Evolutionary conservation across 1,140 invertebrate species (phyloP).

Genomic region (Calycopis cecrops): DNA sequence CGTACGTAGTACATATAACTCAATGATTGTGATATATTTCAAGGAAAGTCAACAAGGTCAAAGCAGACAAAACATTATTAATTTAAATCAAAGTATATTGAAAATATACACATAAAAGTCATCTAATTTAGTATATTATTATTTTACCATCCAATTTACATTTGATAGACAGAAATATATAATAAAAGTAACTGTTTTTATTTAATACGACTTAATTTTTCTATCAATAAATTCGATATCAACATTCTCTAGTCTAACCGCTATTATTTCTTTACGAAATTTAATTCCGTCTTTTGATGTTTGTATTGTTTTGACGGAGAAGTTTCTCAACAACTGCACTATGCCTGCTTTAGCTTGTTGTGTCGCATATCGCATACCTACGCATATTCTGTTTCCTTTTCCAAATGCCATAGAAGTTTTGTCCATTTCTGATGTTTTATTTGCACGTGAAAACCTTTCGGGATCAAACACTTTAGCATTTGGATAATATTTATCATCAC

Average conservation of each 20-base stretch:
- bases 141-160: too few relatives aligned
- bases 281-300: slow-evolving; percentile 18
- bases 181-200: too few relatives aligned
- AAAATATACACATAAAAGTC: too few relatives aligned
- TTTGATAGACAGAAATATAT: too few relatives aligned
- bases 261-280: slow-evolving; percentile 28
- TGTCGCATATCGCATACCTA: slow-evolving; percentile 75
- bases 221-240: slow-evolving; percentile 26
- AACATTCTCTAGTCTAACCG: slow-evolving; percentile 30
- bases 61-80: too few relatives aligned
- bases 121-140: too few relatives aligned
- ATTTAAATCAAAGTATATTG: too few relatives aligned
- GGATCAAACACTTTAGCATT: slow-evolving; percentile 66
- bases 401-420: slow-evolving; percentile 77
- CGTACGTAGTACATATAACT: too few relatives aligned
- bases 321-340: slow-evolving; percentile 42
- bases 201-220: too few relatives aligned
- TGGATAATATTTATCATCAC: slow-evolving; percentile 48
- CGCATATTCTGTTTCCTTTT: slow-evolving; percentile 76
- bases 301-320: slow-evolving; percentile 31
- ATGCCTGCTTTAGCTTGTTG: slow-evolving; percentile 60
- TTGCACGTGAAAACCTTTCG: slow-evolving; percentile 57
- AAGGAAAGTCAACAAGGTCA: too few relatives aligned
- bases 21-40: too few relatives aligned
- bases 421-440: slow-evolving; percentile 31